A percentile compares a stretch with the other conserved stretches of the same genome.
Conservation (phyloP, 2,797 vertebrate genomes). For the Anomalospiza imberbis region DNA sequence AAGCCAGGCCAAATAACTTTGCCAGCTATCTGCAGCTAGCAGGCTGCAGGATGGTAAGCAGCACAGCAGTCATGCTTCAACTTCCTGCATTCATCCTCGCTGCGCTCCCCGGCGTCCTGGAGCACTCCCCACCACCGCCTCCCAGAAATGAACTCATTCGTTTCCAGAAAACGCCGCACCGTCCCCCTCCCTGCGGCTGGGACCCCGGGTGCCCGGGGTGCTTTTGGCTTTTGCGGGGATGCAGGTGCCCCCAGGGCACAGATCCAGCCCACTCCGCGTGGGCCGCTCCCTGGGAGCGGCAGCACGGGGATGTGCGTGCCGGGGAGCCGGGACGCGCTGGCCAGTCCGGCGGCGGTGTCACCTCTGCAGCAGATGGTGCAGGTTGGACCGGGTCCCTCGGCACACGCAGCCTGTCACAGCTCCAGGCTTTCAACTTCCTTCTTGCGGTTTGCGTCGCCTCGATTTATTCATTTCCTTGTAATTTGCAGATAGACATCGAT, state of each 20-base stretch:
- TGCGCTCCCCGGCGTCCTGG: accelerated
- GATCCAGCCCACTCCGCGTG: accelerated
- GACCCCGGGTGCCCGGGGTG: accelerated
- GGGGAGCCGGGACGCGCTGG: neutral
- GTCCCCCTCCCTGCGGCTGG: neutral
- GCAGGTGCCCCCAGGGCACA: neutral
- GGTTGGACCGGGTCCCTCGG: neutral
- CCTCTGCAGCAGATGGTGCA: neutral
- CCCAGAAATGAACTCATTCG: neutral
- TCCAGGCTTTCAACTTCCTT: conserved; percentile 45
- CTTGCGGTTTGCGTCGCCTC: conserved; percentile 51
- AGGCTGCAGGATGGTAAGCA: neutral
- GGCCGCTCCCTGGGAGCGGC: accelerated
- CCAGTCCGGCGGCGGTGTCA: neutral
- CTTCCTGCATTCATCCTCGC: conserved; percentile 16
- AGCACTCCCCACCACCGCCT: neutral
- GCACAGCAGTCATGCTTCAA: neutral
- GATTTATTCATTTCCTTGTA: conserved; percentile 74
- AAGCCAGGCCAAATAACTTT: neutral
- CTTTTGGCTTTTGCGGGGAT: neutral
- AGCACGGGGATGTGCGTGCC: accelerated
- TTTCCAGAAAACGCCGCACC: neutral
- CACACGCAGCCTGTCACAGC: neutral
- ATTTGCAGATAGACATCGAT: conserved; percentile 66
- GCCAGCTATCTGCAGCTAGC: neutral